Evolutionary conservation across 23 tunicate species (phyloP), one percentile per base, ranked within the genome.

Genomic region (Botrylloides violaceus): DNA sequence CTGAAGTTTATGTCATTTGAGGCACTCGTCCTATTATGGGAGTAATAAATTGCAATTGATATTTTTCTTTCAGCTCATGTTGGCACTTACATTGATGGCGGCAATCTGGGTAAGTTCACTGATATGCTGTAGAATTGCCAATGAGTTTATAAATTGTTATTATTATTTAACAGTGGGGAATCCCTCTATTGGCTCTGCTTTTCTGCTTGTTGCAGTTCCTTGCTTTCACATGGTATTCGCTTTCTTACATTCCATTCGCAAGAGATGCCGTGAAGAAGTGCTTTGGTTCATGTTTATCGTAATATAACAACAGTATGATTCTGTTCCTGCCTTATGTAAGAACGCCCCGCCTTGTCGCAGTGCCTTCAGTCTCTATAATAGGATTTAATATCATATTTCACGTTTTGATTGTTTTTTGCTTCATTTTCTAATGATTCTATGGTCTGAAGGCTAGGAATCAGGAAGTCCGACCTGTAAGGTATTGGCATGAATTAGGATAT

Each of bases 221-320:
- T 0, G 96, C 96, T 27, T 87, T 87, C 63, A 38, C 96, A 0
- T 87, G 96, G 96, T 87, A 87, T 64, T 87, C 96, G 24, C 80
- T 87, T 29, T 87, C 96, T 3, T 87, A 87, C 77, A 87, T 87
- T 64, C 96, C 96, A 49, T 87, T 87, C 49, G 96, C 96, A 7
- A 65, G 96, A 5, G 83, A 87, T 64, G 83, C 83, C 0, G 96
- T 87, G 27, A 87, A 87, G 60, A 76, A 77, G 55, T 87, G 96
- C 64, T 81, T 76, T 64, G 59, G 63, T 20, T 81, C 87, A 18
- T 87, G 96, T 65, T 53, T 87, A 9, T 72, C 87, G 19, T 87
- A 66, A 87, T 43, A 15, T 15, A 15, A 43, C 15, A 43, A 43
- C 15, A 7, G 12, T 15, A 9, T 9, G 53, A 43, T 15, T 43